Evolutionary conservation across 1,140 invertebrate genomes (phyloP).

Genomic region (Platorchestia sp.): DNA sequence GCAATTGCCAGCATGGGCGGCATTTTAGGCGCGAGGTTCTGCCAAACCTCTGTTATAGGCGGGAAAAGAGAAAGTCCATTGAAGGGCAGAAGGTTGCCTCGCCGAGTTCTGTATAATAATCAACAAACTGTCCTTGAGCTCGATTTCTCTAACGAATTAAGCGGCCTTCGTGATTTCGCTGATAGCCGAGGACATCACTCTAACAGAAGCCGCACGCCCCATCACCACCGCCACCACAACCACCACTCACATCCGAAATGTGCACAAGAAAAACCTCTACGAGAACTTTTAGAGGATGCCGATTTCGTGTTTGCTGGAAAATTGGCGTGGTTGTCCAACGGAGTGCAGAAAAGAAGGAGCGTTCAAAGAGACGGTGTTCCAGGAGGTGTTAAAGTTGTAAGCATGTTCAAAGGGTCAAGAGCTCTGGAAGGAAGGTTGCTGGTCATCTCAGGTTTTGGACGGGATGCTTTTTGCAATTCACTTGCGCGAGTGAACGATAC

Average conservation of each 20-base stretch:
- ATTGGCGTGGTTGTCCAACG: not conserved
- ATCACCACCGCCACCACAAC: not conserved
- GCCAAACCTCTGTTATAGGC: not conserved
- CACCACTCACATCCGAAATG: not conserved
- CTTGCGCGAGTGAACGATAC: slow-evolving; percentile 20
- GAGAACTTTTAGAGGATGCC: not conserved
- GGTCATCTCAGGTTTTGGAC: not conserved
- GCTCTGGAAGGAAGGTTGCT: not conserved
- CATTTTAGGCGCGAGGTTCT: slow-evolving; percentile 20
- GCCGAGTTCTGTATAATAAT: not conserved
- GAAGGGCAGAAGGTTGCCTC: slow-evolving; percentile 31
- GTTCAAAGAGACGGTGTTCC: not conserved
- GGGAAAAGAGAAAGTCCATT: slow-evolving; percentile 6
- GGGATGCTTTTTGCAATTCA: slow-evolving; percentile 2
- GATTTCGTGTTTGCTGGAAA: slow-evolving; percentile 15
- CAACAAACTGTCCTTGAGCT: not conserved
- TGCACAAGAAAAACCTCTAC: not conserved
- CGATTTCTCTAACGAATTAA: not conserved
- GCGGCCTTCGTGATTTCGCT: not conserved
- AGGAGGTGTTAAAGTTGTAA: slow-evolving; percentile 2
- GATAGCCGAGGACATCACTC: not conserved
- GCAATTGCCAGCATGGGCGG: slow-evolving; percentile 3
- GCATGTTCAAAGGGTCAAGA: not conserved
- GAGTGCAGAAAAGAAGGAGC: not conserved
- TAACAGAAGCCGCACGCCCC: not conserved